phyloP scores from a whole-genome alignment of 2,888 invertebrate species.

The Drosophila vallismaia region DNA sequence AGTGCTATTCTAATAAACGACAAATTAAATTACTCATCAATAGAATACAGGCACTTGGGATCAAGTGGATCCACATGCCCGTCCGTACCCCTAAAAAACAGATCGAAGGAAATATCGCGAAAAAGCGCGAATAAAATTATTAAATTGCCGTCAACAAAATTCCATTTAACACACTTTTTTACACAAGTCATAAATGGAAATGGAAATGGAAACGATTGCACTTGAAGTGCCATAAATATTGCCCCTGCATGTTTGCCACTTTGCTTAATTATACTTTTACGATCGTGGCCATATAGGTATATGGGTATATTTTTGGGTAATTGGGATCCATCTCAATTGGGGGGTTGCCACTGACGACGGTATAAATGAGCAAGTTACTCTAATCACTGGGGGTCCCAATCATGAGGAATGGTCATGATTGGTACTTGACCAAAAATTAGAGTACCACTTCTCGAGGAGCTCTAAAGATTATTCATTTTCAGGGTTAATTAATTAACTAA shows the following conservation, averaged over 20 bases:
- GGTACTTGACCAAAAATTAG: conserved; percentile 5
- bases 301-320: not conserved
- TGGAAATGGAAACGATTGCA: conserved; percentile 55
- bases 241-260: conserved; percentile 27
- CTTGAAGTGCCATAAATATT: conserved; percentile 72
- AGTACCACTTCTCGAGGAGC: not conserved
- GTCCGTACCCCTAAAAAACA: too few relatives aligned
- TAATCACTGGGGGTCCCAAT: conserved; percentile 18
- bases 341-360: conserved; percentile 13
- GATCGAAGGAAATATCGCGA: not conserved
- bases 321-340: conserved; percentile 10
- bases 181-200: conserved; percentile 53
- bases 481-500: not conserved
- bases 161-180: conserved; percentile 50
- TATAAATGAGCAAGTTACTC: too few relatives aligned
- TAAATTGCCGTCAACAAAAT: conserved; percentile 5
- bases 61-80: conserved; percentile 16
- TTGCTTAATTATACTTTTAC: conserved; percentile 32
- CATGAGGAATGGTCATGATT: conserved; percentile 35
- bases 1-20: conserved; percentile 79
- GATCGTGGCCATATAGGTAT: conserved; percentile 7
- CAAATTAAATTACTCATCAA: conserved; percentile 80
- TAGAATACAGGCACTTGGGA: conserved; percentile 16
- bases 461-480: not conserved
- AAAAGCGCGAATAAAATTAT: conserved; percentile 3